Base-by-base conservation (phyloP, 2,888 invertebrate genomes). In the Carterocephalus palaemon region DNA sequence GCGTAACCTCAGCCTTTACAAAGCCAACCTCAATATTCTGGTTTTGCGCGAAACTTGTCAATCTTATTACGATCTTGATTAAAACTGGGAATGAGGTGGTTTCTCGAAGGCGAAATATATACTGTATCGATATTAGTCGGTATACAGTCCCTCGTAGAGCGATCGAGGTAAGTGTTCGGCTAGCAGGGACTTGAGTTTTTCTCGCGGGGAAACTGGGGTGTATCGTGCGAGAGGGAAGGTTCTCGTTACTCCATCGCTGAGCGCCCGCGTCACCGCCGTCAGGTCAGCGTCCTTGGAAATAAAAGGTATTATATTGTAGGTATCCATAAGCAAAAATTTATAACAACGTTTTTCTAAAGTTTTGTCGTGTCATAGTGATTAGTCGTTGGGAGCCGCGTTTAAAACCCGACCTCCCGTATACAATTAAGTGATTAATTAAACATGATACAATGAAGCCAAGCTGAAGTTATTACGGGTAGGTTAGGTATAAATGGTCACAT, bases 201-300 rank as follows among this genome's bases (percentile, higher is more conserved):
- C 95, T 34, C 89, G 85, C 31, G 92, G 90, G 1, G 93, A 92
- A 28, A 95, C 93, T 1, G 95, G 94, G 2, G 94, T 94, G 83
- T 95, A 95, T 77, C 93, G 92, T 12, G 91, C 87, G 78, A 95
- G 89, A 10, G 95, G 95, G 86, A 95, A 95, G 42, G 95, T 94
- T 64, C 94, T 91, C 34, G 91, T 90, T 32, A 94, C 91, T 42
- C 94, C 91, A 70, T 95, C 94, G 49, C 91, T 91, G 53, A 95
- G 86, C 16, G 94, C 91, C 50, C 92, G 90, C 37, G 94, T 88
- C 53, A 94, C 92, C 23, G 93, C 92, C 47, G 92, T 90, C 64
- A 95, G 83, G 73, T 95, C 94, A 15, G 92, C 91, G 57, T 93
- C 92, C 93, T 93, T 12, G 75, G 16, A 62, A 69, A 57, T 38